phyloP scores from a whole-genome alignment of 2,888 invertebrate species.

The Odontothrips loti region DNA sequence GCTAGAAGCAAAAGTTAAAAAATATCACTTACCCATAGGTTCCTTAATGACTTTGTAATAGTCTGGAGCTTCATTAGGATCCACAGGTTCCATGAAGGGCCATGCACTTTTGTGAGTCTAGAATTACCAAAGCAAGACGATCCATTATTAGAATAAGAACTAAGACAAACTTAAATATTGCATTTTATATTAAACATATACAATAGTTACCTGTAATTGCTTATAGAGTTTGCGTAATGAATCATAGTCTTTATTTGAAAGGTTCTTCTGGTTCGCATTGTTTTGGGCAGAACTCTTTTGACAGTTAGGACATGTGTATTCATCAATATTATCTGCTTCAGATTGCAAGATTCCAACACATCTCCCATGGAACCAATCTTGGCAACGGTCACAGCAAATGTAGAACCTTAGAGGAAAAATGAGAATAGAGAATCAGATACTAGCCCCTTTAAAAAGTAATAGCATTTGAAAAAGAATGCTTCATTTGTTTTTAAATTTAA shows the following conservation, averaged over 20 bases:
- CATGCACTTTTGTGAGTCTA: constrained; percentile 92
- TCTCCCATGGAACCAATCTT: constrained; percentile 98
- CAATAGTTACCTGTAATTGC: constrained; percentile 69
- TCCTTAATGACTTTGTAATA: constrained; percentile 94
- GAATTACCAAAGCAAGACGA: constrained; percentile 41
- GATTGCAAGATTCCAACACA: constrained; percentile 94
- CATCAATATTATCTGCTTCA: constrained; percentile 91
- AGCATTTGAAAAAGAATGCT: background rate
- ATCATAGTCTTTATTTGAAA: constrained; percentile 73
- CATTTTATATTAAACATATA: constrained; percentile 27
- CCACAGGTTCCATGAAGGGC: constrained; percentile 97
- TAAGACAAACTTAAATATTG: background rate
- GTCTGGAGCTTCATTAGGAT: constrained; percentile 92
- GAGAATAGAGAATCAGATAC: background rate
- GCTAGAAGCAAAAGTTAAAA: background rate
- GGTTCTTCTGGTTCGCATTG: constrained; percentile 82
- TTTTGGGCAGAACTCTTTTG: constrained; percentile 85
- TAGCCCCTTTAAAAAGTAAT: background rate
- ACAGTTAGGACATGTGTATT: constrained; percentile 95
- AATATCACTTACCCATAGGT: constrained; percentile 76
- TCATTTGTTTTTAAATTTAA: no score
- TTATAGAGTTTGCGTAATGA: constrained; percentile 80
- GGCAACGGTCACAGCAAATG: constrained; percentile 97
- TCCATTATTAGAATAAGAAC: no score
- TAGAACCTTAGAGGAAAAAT: constrained; percentile 71